Percentiles rank a stretch among this genome's conserved stretches.
Evolutionary conservation across 53 echinoderm and acorn worm species (phyloP).

Genomic region (Astropecten irregularis): DNA sequence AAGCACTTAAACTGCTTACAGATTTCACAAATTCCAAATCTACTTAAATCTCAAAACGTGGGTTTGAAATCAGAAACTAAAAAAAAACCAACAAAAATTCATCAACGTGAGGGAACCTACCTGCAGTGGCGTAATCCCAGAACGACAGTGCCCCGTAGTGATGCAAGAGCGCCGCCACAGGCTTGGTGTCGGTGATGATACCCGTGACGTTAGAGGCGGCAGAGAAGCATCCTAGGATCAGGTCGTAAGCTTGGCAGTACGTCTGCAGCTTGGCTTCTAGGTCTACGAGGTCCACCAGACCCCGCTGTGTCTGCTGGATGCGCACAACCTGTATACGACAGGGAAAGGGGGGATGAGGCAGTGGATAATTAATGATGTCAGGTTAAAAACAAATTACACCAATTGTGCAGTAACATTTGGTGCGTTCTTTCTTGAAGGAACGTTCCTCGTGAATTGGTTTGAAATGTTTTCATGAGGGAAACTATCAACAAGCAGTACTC

Average conservation of each 20-base stretch:
- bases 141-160: conserved; percentile 91
- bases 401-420: no score
- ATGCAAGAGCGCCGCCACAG: conserved; percentile 81
- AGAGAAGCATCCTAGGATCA: conserved; percentile 91
- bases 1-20: no score
- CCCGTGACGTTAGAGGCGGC: conserved; percentile 99
- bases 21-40: no score
- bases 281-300: conserved; percentile 80
- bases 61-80: no score
- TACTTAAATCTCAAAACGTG: no score
- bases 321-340: conserved; percentile 65
- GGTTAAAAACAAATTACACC: no score
- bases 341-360: no score
- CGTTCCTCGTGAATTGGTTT: not conserved
- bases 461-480: not conserved
- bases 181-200: conserved; percentile 83
- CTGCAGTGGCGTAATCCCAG: conserved; percentile 99
- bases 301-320: conserved; percentile 71
- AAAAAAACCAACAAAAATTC: no score
- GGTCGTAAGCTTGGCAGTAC: conserved; percentile 55
- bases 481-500: no score
- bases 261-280: conserved; percentile 76
- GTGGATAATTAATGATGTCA: not conserved
- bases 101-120: no score
- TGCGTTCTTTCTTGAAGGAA: not conserved